A percentile compares a stretch with the other conserved stretches of the same genome.
These are phyloP conservation scores for Lasioglossum leucozonium DNA, from an alignment of 2,888 invertebrate species.

Conservation along the genomic window DNA sequence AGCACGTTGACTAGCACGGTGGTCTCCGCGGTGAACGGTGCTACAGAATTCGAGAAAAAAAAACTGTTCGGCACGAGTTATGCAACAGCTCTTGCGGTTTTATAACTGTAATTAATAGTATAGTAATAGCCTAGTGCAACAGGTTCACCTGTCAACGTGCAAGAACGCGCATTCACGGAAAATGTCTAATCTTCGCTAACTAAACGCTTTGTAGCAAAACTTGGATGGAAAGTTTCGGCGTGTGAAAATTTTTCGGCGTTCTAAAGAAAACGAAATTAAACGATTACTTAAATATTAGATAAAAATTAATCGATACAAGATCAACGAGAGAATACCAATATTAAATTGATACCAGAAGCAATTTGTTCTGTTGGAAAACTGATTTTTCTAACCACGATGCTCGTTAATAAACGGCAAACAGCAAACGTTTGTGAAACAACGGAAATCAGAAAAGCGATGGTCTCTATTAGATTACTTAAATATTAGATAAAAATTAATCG, in stretches of 20 bases:
- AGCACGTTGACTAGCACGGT: background rate
- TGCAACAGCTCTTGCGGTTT: background rate
- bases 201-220: too few species aligned
- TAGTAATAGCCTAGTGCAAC: background rate
- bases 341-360: too few species aligned
- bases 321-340: too few species aligned
- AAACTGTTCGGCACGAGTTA: background rate
- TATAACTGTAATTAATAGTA: background rate
- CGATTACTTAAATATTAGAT: too few species aligned
- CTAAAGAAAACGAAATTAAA: too few species aligned
- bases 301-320: too few species aligned
- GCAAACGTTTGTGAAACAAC: too few species aligned
- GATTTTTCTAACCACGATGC: background rate
- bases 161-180: background rate
- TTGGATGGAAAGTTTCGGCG: too few species aligned
- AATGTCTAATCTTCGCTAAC: background rate
- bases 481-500: too few species aligned
- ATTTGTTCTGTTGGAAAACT: too few species aligned
- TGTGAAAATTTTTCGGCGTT: too few species aligned
- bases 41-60: background rate
- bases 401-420: background rate
- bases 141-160: background rate
- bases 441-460: background rate
- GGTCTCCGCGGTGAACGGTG: background rate
- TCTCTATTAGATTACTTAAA: too few species aligned